These are phyloP conservation scores for Hexactinellida sp. DNA, from an alignment of 37 sponge, comb jelly and placozoan genomes.

Conservation along the genomic window DNA sequence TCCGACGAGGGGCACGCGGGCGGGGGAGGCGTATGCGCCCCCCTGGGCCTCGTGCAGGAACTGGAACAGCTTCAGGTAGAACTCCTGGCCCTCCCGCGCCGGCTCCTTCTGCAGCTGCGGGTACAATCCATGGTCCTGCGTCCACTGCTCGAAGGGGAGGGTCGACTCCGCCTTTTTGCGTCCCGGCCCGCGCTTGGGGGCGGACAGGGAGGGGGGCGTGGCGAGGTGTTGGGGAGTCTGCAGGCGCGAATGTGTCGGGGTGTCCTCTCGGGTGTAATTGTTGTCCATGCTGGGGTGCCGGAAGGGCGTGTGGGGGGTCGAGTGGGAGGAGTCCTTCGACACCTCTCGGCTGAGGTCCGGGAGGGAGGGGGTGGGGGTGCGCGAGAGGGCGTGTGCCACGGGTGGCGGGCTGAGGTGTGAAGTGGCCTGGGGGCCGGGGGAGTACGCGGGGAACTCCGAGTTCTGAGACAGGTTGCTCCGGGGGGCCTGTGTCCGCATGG, in stretches of 20 bases:
- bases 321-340: not conserved
- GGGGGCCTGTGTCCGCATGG: not conserved
- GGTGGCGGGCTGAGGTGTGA: constrained; percentile 2
- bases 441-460: not conserved
- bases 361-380: not conserved
- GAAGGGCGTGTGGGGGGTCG: not conserved
- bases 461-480: not conserved
- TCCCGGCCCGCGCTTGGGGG: not conserved
- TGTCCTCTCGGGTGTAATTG: not conserved
- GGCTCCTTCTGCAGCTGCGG: not conserved
- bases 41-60: not conserved
- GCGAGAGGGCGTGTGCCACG: not conserved
- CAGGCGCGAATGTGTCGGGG: not conserved
- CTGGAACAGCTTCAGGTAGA: not conserved
- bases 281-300: not conserved
- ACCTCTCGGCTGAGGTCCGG: not conserved
- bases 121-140: not conserved
- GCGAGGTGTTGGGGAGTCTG: not conserved
- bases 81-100: not conserved
- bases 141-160: constrained; percentile 16
- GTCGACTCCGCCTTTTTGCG: not conserved
- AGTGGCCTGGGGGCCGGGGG: not conserved
- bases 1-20: not conserved
- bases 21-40: not conserved
- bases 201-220: not conserved